Conservation (phyloP, 2,113 vertebrate species). For the Herpetotheres cachinnans region DNA sequence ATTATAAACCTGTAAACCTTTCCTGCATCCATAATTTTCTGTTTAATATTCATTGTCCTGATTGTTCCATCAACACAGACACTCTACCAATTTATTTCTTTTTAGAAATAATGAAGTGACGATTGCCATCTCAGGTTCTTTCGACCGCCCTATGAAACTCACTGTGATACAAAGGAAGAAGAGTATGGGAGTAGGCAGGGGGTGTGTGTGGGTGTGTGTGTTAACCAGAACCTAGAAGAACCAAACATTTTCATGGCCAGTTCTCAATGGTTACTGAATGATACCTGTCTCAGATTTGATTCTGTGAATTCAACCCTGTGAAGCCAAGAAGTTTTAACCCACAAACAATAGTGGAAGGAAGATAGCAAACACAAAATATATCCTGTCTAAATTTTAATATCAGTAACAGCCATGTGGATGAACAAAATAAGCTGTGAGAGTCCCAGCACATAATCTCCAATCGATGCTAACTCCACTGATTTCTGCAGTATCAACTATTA, state of each 20-base stretch:
- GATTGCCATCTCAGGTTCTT: neutral
- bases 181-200: rapidly evolving
- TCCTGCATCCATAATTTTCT: neutral
- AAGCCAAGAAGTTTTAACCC: neutral
- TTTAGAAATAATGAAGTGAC: neutral
- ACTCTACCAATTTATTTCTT: neutral
- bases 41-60: neutral
- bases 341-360: neutral
- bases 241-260: rapidly evolving
- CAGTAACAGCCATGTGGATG: neutral
- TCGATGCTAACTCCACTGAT: neutral
- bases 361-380: neutral
- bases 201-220: too few species aligned
- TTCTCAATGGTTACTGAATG: neutral
- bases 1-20: neutral
- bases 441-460: neutral
- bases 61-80: neutral
- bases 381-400: neutral
- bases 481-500: neutral
- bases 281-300: neutral
- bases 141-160: neutral
- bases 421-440: neutral
- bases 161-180: neutral
- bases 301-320: neutral
- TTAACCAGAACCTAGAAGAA: neutral